Conservation (phyloP, 2,113 vertebrate genomes). For the Proterorhinus semilunaris region DNA sequence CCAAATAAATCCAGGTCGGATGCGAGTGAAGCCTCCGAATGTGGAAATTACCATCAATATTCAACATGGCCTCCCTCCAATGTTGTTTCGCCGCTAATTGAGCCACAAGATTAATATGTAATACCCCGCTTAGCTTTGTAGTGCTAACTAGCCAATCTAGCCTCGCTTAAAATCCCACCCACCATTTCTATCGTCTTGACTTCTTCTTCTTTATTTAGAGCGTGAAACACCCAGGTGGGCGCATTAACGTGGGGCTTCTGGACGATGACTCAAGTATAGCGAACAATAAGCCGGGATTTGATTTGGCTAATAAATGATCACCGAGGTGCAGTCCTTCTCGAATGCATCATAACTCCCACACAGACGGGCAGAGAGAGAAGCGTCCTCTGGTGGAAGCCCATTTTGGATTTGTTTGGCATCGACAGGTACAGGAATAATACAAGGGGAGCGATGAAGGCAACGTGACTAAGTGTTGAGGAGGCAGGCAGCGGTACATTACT, state of each 20-base stretch:
- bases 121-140: constrained; percentile 51
- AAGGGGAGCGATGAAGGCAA: constrained; percentile 38
- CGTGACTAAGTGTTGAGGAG: constrained; percentile 25
- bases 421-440: constrained; percentile 40
- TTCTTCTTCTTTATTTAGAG: constrained; percentile 52
- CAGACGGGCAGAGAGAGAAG: constrained; percentile 22
- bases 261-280: background rate
- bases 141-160: constrained; percentile 41
- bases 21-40: background rate
- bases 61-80: constrained; percentile 14
- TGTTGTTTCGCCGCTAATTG: constrained; percentile 36
- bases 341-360: constrained; percentile 38
- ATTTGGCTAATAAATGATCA: constrained; percentile 43
- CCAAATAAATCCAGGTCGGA: too few relatives aligned
- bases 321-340: constrained; percentile 34
- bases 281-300: constrained; percentile 26
- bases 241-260: constrained; percentile 1
- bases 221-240: constrained; percentile 35
- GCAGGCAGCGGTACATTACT: constrained; percentile 8
- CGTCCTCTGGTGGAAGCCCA: constrained; percentile 13
- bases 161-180: constrained; percentile 33
- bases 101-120: constrained; percentile 50
- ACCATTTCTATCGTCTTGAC: constrained; percentile 19
- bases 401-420: constrained; percentile 7
- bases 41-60: background rate